phyloP scores from a whole-genome alignment of 64 coral and sea anemone species.

The Hydrozoanthus tunicans region DNA sequence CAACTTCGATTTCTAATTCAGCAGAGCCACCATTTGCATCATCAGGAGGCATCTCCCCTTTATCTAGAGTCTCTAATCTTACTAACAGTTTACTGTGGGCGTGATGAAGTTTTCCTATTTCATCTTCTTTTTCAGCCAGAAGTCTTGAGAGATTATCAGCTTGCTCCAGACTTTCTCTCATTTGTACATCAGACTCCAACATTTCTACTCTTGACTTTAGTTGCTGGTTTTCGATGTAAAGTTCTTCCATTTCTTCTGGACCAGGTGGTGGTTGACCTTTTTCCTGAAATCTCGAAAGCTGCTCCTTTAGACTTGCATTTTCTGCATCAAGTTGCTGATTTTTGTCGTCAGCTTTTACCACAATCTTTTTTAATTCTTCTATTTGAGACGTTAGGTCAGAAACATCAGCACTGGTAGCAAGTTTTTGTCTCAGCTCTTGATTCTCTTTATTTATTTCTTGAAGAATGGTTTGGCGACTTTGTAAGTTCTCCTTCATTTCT shows the following conservation, averaged over 20 bases:
- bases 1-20: constrained; percentile 80
- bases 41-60: constrained; percentile 71
- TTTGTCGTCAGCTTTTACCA: constrained; percentile 58
- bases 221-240: constrained; percentile 65
- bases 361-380: constrained; percentile 67
- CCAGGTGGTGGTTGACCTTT: constrained; percentile 21
- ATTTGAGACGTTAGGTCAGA: constrained; percentile 34
- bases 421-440: constrained; percentile 70
- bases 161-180: constrained; percentile 78
- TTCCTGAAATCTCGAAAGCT: constrained; percentile 47
- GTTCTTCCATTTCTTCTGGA: constrained; percentile 33
- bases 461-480: constrained; percentile 77
- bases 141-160: constrained; percentile 86
- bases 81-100: constrained; percentile 70
- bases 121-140: constrained; percentile 83
- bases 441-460: constrained; percentile 95
- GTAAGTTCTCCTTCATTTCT: constrained; percentile 88
- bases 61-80: constrained; percentile 74
- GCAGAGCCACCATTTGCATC: constrained; percentile 73
- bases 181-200: constrained; percentile 59
- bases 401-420: constrained; percentile 27
- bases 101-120: constrained; percentile 71
- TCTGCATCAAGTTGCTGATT: constrained; percentile 78
- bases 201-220: constrained; percentile 63
- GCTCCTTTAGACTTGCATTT: constrained; percentile 69